Conservation (phyloP, 92 coral and sea anemone species). For the Siderastrea siderea region DNA sequence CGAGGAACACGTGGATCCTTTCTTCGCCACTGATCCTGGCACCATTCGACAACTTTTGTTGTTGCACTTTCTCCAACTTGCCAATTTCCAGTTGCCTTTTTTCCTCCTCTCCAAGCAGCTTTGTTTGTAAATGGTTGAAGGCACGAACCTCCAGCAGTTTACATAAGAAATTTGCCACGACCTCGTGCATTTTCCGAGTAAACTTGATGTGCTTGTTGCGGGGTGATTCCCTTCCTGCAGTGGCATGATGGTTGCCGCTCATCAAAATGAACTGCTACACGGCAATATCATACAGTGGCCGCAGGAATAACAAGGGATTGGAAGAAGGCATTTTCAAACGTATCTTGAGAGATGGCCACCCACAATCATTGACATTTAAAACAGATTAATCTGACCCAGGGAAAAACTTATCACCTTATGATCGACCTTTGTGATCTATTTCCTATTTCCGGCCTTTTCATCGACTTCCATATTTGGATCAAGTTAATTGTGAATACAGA, state of each 20-base stretch:
- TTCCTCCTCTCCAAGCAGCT: slow-evolving; percentile 1
- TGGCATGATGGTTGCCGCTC: background rate
- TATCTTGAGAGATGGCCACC: background rate
- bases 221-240: background rate
- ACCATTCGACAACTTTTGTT: slow-evolving; percentile 44
- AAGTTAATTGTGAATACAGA: no score
- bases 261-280: background rate
- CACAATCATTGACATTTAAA: background rate
- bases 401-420: background rate
- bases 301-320: slow-evolving; percentile 34
- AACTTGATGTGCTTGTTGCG: background rate
- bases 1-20: slow-evolving; percentile 29
- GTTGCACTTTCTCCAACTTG: no score
- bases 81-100: no score
- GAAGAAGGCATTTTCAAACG: background rate
- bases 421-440: background rate
- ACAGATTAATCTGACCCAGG: background rate
- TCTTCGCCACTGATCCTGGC: slow-evolving; percentile 70
- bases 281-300: background rate
- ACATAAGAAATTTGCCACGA: slow-evolving; percentile 57
- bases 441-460: background rate
- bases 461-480: background rate
- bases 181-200: slow-evolving; percentile 56
- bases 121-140: slow-evolving; percentile 15
- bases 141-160: slow-evolving; percentile 35